Conservation (phyloP, 2,797 vertebrate genomes). For the Gephyroberyx darwinii region DNA sequence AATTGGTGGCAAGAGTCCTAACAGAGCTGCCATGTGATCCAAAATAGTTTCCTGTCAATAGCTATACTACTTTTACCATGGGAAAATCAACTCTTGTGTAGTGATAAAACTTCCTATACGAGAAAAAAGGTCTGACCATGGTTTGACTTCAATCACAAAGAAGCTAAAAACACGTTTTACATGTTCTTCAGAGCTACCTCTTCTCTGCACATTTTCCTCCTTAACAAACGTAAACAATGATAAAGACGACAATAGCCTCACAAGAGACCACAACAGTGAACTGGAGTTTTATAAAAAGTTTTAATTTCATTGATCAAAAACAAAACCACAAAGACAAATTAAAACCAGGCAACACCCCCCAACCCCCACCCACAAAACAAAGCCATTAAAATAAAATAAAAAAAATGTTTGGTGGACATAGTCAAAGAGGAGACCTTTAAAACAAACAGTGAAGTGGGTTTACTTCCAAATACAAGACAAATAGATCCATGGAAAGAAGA, state of each 20-base stretch:
- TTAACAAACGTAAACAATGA: constrained; percentile 23
- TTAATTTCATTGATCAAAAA: constrained; percentile 80
- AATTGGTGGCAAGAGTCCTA: constrained; percentile 37
- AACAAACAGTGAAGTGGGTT: constrained; percentile 64
- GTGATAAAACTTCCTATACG: constrained; percentile 30
- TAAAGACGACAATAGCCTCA: constrained; percentile 36
- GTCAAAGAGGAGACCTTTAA: constrained; percentile 70
- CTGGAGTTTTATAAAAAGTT: constrained; percentile 82
- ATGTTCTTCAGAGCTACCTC: constrained; percentile 33
- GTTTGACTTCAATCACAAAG: constrained; percentile 12
- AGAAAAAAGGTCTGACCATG: constrained; percentile 18
- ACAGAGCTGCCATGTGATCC: constrained; percentile 61
- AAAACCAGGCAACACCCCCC: constrained; percentile 48
- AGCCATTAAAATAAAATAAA: constrained; percentile 73
- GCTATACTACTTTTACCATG: constrained; percentile 21
- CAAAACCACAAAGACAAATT: constrained; percentile 72
- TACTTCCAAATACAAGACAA: constrained; percentile 61
- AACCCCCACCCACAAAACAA: constrained; percentile 30
- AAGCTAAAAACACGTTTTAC: constrained; percentile 27
- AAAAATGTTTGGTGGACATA: constrained; percentile 58
- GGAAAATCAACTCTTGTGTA: constrained; percentile 11
- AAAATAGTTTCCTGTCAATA: constrained; percentile 27
- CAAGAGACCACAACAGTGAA: constrained; percentile 70
- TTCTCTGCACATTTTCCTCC: constrained; percentile 35
- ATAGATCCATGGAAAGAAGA: constrained; percentile 41